Evolutionary conservation across 2,113 vertebrate genomes (phyloP).

Genomic region (Zosterops lateralis): DNA sequence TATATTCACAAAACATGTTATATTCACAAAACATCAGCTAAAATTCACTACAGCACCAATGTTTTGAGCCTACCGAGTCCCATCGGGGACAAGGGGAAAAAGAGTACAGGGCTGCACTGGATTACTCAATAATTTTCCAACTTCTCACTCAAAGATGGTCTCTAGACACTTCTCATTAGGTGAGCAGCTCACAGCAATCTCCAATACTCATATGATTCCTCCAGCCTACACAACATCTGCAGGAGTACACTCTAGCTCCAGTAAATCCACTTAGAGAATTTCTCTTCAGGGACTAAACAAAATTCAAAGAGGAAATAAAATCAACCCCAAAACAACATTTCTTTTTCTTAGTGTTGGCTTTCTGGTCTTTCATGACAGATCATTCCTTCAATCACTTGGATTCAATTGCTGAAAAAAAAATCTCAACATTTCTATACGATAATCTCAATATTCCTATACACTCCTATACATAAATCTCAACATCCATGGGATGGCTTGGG

Average conservation of each 20-base stretch:
- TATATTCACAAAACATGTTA: not conserved
- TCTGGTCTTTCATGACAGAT: not conserved
- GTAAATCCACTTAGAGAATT: not conserved
- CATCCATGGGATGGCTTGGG: not conserved
- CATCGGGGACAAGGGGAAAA: not conserved
- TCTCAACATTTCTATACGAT: not conserved
- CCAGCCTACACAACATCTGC: not conserved
- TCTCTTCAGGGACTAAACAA: not conserved
- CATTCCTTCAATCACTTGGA: not conserved
- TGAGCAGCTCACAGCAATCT: not conserved
- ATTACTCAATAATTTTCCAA: not conserved
- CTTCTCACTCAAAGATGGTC: not conserved
- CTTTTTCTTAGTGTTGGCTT: not conserved
- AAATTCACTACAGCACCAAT: not conserved
- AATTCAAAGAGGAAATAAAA: not conserved
- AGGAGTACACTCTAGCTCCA: not conserved
- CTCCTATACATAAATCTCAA: too few species aligned
- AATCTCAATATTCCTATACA: not conserved
- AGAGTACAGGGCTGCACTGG: not conserved
- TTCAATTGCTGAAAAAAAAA: not conserved
- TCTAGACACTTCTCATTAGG: not conserved
- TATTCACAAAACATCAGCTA: not conserved
- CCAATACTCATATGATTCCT: not conserved
- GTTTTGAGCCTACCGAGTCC: not conserved
- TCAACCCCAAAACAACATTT: not conserved